Base-by-base conservation (phyloP, 2,888 invertebrate species). In the Glaucopsyche alexis region DNA sequence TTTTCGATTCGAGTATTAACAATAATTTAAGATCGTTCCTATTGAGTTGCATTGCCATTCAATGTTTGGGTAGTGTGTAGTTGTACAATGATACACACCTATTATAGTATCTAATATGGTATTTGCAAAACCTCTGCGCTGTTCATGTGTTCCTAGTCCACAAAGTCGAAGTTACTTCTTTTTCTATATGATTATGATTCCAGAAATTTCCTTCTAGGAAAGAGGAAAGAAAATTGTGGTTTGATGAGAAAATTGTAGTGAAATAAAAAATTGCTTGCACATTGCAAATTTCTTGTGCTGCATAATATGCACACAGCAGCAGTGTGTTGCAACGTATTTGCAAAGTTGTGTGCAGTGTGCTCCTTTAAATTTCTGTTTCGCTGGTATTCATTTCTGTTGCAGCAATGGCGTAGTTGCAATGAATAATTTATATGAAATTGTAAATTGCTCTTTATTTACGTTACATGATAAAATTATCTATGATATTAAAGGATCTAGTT, bases 91-190 rank as follows among this genome's bases (percentile, higher is more conserved):
- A n/a, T n/a, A n/a, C n/a, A n/a, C n/a, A n/a, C n/a, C n/a, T n/a
- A 29, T 29, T 60, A 29, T 60, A 16, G 52, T 19, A 55, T 19
- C 14, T 60, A 60, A 29, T 29, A 13, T 60, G 29, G 60, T 13
- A 60, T 38, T 38, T 60, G 13, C 4, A 11, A 29, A 38, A 40
- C 16, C 49, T 73, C 70, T 8, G 19, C 19, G 16, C 52, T 19
- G 52, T 55, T 67, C n/a, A 71, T 74, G 52, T 55, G 14, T 55
- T 67, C 74, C 74, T 74, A 47, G 67, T 71, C 60, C 14, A 38
- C 60, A 29, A 60, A 60, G 60, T 60, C 60, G 60, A 60, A 60
- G 60, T 60, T 60, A 60, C 60, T 60, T 60, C 60, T 60, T 60
- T 60, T 60, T 60, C 60, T 60, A 60, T 13, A 60, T 8, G 29